These are phyloP conservation scores for Coptotermes formosanus DNA, from an alignment of 1,140 invertebrate genomes.

Conservation along the genomic window DNA sequence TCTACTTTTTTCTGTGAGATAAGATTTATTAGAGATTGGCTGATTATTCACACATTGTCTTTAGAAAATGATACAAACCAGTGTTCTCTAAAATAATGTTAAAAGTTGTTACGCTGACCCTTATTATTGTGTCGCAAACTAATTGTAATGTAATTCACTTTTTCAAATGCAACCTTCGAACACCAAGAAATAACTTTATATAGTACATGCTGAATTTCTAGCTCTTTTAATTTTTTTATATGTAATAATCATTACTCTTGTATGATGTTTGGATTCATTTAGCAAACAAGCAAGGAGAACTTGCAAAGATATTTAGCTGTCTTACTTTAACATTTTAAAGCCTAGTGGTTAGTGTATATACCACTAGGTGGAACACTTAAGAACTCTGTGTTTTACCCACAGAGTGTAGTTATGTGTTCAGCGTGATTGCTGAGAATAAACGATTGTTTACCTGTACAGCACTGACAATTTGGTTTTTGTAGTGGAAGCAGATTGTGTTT, in stretches of 20 bases:
- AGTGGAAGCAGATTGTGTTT: no score
- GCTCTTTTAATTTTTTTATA: background rate
- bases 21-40: background rate
- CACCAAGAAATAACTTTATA: constrained; percentile 15
- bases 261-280: background rate
- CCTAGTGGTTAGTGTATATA: no score
- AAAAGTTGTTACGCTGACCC: background rate
- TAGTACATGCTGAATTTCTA: background rate
- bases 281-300: background rate
- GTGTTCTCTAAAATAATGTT: background rate
- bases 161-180: background rate
- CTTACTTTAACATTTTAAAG: background rate
- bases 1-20: constrained; percentile 1
- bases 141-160: constrained; percentile 9
- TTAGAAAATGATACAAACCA: background rate
- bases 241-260: background rate
- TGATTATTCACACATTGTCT: background rate
- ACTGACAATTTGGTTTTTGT: no score
- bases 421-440: no score
- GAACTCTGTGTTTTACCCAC: no score
- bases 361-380: no score
- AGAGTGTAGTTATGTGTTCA: no score
- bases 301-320: background rate
- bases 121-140: background rate
- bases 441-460: no score